Percentiles rank a stretch among this genome's conserved stretches.
Evolutionary conservation across 2,113 vertebrate species (phyloP).

Genomic region (Micromys minutus): DNA sequence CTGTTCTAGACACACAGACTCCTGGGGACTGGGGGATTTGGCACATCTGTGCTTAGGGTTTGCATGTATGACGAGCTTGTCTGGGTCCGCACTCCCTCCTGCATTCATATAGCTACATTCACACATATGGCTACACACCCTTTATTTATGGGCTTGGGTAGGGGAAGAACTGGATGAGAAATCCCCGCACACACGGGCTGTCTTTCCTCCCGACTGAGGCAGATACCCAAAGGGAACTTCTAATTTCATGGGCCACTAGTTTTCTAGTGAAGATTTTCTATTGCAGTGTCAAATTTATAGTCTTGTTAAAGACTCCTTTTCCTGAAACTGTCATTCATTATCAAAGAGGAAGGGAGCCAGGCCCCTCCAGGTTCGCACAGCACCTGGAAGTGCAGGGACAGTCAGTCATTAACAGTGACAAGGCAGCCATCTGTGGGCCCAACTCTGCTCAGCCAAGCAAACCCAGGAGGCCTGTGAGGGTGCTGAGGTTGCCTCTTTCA

Average conservation of each 20-base stretch:
- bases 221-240: neutral
- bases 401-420: neutral
- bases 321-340: conserved; percentile 28
- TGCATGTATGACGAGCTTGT: neutral
- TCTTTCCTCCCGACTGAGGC: neutral
- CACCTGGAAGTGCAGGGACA: neutral
- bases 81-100: neutral
- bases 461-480: fast-evolving
- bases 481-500: neutral
- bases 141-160: fast-evolving
- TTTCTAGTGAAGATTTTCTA: neutral
- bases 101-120: neutral
- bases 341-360: neutral
- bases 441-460: neutral
- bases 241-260: neutral
- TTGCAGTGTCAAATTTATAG: conserved; percentile 30
- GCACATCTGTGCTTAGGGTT: fast-evolving
- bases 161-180: neutral
- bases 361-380: neutral
- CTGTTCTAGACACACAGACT: fast-evolving
- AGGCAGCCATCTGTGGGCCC: neutral
- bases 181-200: fast-evolving
- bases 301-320: conserved; percentile 45
- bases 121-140: neutral
- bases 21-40: neutral